Base-by-base conservation (phyloP, 2,888 invertebrate species). In the Seira ritae region DNA sequence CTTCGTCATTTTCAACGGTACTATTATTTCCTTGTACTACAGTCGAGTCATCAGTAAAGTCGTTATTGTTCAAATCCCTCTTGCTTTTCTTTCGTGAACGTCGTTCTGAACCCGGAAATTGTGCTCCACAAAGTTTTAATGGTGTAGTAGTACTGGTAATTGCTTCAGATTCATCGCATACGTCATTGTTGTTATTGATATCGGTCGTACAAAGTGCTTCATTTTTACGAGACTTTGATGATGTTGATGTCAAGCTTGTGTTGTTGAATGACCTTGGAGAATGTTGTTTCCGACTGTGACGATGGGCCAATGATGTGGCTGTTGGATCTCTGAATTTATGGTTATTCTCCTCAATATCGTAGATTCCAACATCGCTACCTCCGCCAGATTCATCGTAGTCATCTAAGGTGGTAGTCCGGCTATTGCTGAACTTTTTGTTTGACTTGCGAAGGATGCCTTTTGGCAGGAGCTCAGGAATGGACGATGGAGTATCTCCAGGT, bases 61-160 rank as follows among this genome's bases (percentile, higher is more conserved):
- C 74, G 46, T 74, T 80, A 46, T 80, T 80, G 22, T 80, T 75
- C 6, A 80, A 42, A 62, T 80, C 74, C n/a, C 46, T 69, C 12
- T 4, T 8, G 42, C 42, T 24, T 74, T 24, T 19, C 46, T 46
- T 17, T 12, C 0, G 1, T 6, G 19, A 20, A n/a, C n/a, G n/a
- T n/a, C n/a, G n/a, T n/a, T n/a, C n/a, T n/a, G n/a, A n/a, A n/a
- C n/a, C n/a, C n/a, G 80, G 74, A 74, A 80, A 80, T 46, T 70
- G 80, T 37, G 74, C 80, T 24, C 73, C 69, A 65, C 80, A 75
- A 10, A 12, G 24, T 20, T 37, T 17, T 12, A 20, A 23, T 72
- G 66, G 65, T 37, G 0, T n/a, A n/a, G 19, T 37, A 66, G 46
- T 42, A 4, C 22, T 37, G 20, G n/a, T n/a, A n/a, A n/a, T n/a